Conservation (phyloP, 2,113 vertebrate genomes). For the Brachionichthys hirsutus region DNA sequence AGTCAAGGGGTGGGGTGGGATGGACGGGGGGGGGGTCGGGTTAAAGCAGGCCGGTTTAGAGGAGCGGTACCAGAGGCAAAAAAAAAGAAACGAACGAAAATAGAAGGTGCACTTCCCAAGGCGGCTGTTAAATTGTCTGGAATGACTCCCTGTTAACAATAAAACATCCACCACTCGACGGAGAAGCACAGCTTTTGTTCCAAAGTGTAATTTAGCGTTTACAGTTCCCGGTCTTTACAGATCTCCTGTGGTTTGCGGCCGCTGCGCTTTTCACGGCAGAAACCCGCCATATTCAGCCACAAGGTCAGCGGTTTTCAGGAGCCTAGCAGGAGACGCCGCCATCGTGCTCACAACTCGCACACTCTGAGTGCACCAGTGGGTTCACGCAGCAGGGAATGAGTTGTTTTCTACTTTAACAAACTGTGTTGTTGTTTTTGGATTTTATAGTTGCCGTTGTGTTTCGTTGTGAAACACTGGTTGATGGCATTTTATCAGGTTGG, state of each 20-base stretch:
- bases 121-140: slow-evolving; percentile 54
- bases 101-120: slow-evolving; percentile 13
- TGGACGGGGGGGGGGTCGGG: neutral
- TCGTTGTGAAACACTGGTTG: too few species aligned
- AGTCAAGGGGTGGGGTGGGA: neutral
- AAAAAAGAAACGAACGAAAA: neutral
- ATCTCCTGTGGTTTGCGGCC: slow-evolving; percentile 37
- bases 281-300: slow-evolving; percentile 7
- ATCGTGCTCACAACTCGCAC: neutral
- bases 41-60: neutral
- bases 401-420: too few species aligned
- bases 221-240: slow-evolving; percentile 32
- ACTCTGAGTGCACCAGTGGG: neutral
- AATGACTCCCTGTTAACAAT: slow-evolving; percentile 49
- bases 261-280: slow-evolving; percentile 18
- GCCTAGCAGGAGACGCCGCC: neutral
- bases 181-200: slow-evolving; percentile 38
- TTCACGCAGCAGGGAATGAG: too few species aligned
- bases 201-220: slow-evolving; percentile 52
- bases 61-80: neutral
- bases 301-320: slow-evolving; percentile 41
- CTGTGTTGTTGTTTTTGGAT: too few species aligned
- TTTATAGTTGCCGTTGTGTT: too few species aligned
- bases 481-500: too few species aligned
- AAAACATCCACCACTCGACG: slow-evolving; percentile 25